These are phyloP conservation scores for Melikaiella ostensackeni DNA, from an alignment of 2,888 invertebrate genomes.

Conservation along the genomic window DNA sequence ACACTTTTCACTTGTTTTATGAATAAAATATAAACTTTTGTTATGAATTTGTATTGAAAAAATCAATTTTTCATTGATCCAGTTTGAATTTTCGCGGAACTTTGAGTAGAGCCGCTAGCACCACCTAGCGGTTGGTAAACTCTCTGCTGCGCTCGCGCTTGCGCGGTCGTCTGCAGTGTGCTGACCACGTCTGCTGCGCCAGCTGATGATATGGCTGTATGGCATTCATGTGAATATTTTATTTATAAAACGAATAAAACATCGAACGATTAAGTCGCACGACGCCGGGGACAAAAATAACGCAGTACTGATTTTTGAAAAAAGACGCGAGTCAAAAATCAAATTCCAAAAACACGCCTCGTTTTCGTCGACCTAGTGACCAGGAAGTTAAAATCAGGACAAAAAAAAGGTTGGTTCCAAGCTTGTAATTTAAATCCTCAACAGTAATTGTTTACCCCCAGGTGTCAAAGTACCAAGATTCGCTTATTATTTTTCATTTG, in stretches of 20 bases:
- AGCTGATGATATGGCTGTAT: slow-evolving; percentile 35
- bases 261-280: background rate
- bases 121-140: too few species aligned
- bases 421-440: slow-evolving; percentile 15
- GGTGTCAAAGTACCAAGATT: slow-evolving; percentile 10
- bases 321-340: background rate
- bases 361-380: background rate
- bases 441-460: background rate
- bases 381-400: slow-evolving; percentile 31
- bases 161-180: slow-evolving; percentile 1
- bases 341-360: background rate
- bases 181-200: slow-evolving; percentile 33
- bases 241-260: slow-evolving; percentile 13
- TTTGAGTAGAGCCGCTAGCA: too few species aligned
- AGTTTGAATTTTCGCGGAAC: too few species aligned
- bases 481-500: background rate
- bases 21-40: too few species aligned
- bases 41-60: too few species aligned
- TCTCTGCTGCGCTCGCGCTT: background rate
- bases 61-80: too few species aligned
- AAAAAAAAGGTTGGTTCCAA: slow-evolving; percentile 26
- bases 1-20: too few species aligned
- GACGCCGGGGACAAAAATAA: background rate
- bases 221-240: slow-evolving; percentile 30
- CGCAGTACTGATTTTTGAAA: background rate